phyloP scores from a whole-genome alignment of 2,888 invertebrate genomes.

The Apamea epomidion region DNA sequence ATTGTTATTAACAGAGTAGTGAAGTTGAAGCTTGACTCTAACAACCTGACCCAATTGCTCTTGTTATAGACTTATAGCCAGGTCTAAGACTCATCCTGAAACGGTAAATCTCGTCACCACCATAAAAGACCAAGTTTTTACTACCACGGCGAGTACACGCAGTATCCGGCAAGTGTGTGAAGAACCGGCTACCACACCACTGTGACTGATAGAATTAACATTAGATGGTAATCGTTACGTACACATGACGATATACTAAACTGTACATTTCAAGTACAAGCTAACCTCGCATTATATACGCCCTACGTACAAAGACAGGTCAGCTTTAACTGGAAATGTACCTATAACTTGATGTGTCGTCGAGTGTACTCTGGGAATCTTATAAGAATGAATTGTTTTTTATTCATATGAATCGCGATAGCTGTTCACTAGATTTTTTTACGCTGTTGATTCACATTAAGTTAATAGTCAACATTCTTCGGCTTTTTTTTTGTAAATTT shows the following conservation, averaged over 20 bases:
- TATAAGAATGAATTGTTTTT: conserved; percentile 60
- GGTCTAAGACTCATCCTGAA: conserved; percentile 53
- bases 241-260: background rate
- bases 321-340: conserved; percentile 1
- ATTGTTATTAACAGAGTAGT: conserved; percentile 11
- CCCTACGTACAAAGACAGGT: background rate
- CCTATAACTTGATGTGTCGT: background rate
- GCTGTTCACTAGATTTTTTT: conserved; percentile 62
- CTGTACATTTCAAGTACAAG: background rate
- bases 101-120: conserved; percentile 47
- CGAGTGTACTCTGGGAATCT: conserved; percentile 57
- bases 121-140: conserved; percentile 53
- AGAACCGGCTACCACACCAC: conserved; percentile 36
- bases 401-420: conserved; percentile 55
- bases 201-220: conserved; percentile 64
- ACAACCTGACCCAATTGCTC: conserved; percentile 39
- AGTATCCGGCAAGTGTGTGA: conserved; percentile 51
- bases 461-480: conserved; percentile 26
- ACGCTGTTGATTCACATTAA: conserved; percentile 36
- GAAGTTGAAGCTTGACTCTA: background rate
- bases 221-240: conserved; percentile 63
- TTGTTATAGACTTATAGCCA: conserved; percentile 25
- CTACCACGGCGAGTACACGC: conserved; percentile 14
- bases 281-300: background rate
- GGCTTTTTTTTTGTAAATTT: conserved; percentile 36